These are phyloP conservation scores for Ammospiza maritima DNA, from an alignment of 2,797 vertebrate species.

Conservation along the genomic window DNA sequence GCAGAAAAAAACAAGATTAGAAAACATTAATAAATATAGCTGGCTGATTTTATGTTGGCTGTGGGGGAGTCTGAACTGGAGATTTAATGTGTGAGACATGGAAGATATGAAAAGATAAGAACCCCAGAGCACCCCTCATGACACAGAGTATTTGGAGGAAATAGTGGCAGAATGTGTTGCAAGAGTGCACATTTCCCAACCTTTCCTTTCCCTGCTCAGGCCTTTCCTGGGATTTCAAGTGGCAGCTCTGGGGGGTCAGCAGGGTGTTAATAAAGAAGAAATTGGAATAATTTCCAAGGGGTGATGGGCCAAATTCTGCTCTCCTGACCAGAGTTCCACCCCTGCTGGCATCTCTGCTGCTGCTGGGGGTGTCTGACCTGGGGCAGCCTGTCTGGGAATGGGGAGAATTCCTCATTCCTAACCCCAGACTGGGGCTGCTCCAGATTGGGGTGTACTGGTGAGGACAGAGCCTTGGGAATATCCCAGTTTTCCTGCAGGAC, in stretches of 20 bases:
- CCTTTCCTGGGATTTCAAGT: not conserved
- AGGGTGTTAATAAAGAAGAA: not conserved
- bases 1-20: not conserved
- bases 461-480: not conserved
- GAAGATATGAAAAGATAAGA: not conserved
- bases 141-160: not conserved
- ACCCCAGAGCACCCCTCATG: not conserved
- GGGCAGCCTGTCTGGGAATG: not conserved
- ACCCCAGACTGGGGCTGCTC: not conserved
- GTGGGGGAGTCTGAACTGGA: not conserved
- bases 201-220: not conserved
- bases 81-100: not conserved
- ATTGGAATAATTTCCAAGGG: not conserved
- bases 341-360: not conserved
- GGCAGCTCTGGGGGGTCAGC: not conserved
- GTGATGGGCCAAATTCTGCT: not conserved
- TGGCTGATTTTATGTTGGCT: not conserved
- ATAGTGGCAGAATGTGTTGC: not conserved
- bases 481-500: accelerated
- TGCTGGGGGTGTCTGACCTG: accelerated
- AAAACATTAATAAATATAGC: not conserved
- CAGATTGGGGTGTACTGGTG: accelerated
- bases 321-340: not conserved
- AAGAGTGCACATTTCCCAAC: not conserved
- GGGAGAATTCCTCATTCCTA: not conserved